phyloP scores from a whole-genome alignment of 1,140 invertebrate species.

The Hesperophylax magnus region DNA sequence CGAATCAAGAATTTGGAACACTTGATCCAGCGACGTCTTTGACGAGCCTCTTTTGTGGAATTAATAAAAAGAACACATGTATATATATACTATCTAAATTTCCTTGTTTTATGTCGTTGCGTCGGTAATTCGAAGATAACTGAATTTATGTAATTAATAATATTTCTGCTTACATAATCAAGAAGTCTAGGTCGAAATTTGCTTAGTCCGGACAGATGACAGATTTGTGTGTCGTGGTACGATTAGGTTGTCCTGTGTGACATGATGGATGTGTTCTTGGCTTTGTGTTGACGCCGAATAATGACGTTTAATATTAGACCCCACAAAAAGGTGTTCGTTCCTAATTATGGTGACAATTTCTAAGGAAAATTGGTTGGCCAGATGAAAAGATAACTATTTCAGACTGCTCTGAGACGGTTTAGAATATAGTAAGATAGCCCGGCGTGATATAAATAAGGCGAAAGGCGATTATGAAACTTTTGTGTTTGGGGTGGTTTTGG shows the following conservation, averaged over 20 bases:
- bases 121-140: no score
- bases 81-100: no score
- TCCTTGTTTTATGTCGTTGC: no score
- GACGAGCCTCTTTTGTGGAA: no score
- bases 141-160: no score
- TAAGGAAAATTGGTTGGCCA: neutral
- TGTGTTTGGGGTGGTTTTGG: no score
- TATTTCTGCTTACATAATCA: neutral
- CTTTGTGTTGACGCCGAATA: constrained; percentile 48
- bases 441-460: neutral
- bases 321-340: constrained; percentile 47
- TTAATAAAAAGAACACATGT: no score
- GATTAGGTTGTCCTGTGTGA: constrained; percentile 45
- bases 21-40: no score
- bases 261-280: constrained; percentile 48
- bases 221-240: constrained; percentile 33
- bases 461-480: neutral
- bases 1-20: no score
- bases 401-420: neutral
- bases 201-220: constrained; percentile 17
- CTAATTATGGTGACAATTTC: constrained; percentile 37
- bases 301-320: constrained; percentile 50
- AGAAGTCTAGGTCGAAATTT: neutral
- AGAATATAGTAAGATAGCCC: neutral
- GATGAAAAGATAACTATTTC: constrained; percentile 10